Evolutionary conservation across 1,140 invertebrate genomes (phyloP), one percentile per base, ranked within the genome.

Genomic region (Rhopalosiphum maidis): DNA sequence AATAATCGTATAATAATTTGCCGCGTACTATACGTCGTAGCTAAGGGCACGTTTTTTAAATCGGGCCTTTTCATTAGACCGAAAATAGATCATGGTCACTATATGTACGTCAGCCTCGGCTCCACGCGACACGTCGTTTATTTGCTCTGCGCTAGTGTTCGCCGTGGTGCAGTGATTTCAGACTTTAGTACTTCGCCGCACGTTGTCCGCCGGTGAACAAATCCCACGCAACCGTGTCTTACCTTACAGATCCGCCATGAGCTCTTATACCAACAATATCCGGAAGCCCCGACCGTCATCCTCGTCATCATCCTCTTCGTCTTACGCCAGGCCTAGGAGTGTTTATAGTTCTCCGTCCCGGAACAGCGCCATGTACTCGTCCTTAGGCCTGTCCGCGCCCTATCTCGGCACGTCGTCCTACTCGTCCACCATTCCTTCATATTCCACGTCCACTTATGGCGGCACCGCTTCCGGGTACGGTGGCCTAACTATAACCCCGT

Each of bases 401-500:
- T 91, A 88, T 87, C 82, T 90, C 8, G 55, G 54, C 21, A 55
- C 93, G 0, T 93, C 93, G 15, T 94, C 88, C 11, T 88, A 93
- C 82, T 82, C 89, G 30, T 90, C 90, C 11, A 68, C 46, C 25
- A 68, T 93, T 48, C 90, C 90, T 35, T 93, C 94, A 18, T 94
- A 93, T 41, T 90, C 77, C 46, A 18, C 91, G 25, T 95, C 95
- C 0, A 96, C 96, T 11, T 97, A 97, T 93, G 96, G 96, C 11
- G 96, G 96, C 41, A 96, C 96, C 0, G 94, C 96, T 91, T 96
- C 96, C 1, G 96, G 96, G 43, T 97, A 97, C 94, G 96, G 96
- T 25, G 96, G 96, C 22, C 94, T 96, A 7, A 96, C 96, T 77
- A 94, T 97, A 90, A 96, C 96, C 68, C 95, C 95, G 15, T 95